These are phyloP conservation scores for Oncopeltus fasciatus DNA, from an alignment of 1,140 invertebrate genomes.

Conservation along the genomic window DNA sequence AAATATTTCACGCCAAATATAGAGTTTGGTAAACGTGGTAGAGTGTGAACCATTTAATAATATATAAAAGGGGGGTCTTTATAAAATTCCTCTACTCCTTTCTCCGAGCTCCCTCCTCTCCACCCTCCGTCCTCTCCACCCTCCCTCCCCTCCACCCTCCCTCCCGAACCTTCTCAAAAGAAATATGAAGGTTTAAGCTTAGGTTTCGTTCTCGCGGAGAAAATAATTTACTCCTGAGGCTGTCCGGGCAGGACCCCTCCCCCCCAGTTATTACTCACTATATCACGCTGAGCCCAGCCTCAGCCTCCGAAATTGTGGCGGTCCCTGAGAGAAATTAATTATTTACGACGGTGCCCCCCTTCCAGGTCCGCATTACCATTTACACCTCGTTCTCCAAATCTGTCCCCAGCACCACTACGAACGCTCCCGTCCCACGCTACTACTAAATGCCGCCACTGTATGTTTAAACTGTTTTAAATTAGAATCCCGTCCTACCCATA, in stretches of 20 bases:
- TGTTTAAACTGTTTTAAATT: not conserved
- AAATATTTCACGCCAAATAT: too few relatives aligned
- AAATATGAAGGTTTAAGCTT: not conserved
- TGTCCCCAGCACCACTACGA: not conserved
- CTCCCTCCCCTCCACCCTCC: too few relatives aligned
- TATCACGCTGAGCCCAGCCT: not conserved
- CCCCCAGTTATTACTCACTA: not conserved
- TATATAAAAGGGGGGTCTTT: not conserved
- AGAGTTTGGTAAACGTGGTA: too few relatives aligned
- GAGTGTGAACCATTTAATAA: not conserved
- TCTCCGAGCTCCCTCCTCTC: too few relatives aligned
- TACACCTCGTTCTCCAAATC: not conserved
- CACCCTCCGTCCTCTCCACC: too few relatives aligned
- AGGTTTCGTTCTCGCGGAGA: not conserved
- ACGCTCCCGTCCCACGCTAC: too few relatives aligned
- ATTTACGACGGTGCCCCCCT: not conserved
- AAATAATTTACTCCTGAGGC: not conserved
- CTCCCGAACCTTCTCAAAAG: not conserved
- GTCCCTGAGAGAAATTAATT: not conserved
- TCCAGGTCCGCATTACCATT: not conserved
- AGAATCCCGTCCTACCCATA: too few relatives aligned
- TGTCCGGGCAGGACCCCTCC: not conserved
- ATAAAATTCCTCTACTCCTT: too few relatives aligned
- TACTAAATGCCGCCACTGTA: not conserved
- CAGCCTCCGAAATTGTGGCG: not conserved